These are phyloP conservation scores for Paracentrotus lividus DNA, from an alignment of 53 echinoderm and acorn worm genomes.

Conservation along the genomic window DNA sequence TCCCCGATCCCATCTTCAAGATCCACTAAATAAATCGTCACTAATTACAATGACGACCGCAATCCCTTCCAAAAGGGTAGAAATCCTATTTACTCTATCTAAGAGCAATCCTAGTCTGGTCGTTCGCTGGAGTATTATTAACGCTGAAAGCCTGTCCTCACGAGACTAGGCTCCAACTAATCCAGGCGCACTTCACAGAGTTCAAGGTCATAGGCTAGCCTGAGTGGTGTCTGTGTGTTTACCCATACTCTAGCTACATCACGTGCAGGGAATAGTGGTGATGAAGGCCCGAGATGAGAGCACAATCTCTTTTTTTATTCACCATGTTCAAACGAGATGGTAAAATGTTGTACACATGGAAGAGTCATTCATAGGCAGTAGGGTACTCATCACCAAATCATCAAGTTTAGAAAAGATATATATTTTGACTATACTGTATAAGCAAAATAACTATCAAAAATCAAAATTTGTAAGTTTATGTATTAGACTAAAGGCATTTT, in stretches of 20 bases:
- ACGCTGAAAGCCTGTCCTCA: slow-evolving; percentile 19
- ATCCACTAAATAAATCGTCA: background rate
- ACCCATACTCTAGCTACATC: slow-evolving; percentile 2
- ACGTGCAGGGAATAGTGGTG: slow-evolving; percentile 29
- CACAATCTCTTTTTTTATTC: background rate
- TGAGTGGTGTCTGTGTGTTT: slow-evolving; percentile 50
- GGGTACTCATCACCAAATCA: background rate
- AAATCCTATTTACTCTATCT: slow-evolving; percentile 38
- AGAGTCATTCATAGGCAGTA: background rate
- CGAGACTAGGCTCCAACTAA: slow-evolving; percentile 28
- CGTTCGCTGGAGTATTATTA: slow-evolving; percentile 42
- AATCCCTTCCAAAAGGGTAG: slow-evolving; percentile 16
- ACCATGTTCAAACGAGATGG: too few species aligned
- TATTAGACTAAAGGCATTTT: too few species aligned
- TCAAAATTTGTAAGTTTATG: too few species aligned
- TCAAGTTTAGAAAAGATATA: background rate
- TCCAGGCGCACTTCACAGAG: slow-evolving; percentile 32
- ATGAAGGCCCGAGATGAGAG: slow-evolving; percentile 1
- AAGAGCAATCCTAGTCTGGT: slow-evolving; percentile 32
- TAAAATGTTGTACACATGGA: background rate
- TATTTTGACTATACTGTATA: background rate
- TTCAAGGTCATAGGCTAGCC: slow-evolving; percentile 35
- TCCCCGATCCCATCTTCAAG: background rate
- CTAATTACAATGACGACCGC: slow-evolving; percentile 44
- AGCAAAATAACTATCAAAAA: too few species aligned